Evolutionary conservation across 2,113 vertebrate genomes (phyloP), one percentile per base, ranked within the genome.

Genomic region (Syrmaticus mikado): DNA sequence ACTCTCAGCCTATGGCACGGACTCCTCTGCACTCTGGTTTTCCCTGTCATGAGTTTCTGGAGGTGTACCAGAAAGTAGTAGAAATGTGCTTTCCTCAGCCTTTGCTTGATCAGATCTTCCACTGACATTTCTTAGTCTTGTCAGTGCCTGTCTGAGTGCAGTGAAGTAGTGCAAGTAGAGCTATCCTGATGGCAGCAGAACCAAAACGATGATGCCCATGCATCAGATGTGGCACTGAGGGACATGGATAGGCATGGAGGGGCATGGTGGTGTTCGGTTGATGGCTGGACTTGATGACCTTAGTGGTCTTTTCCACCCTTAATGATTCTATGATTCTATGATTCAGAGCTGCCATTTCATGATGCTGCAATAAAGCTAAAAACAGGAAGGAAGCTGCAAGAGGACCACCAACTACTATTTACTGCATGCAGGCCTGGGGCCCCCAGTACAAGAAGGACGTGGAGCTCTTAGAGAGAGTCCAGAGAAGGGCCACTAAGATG

Each of bases 1-100:
- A 45, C 27, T 22, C 30, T 20, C 38, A 19, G n/a, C n/a, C 14
- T 53, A 5, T 0, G 0, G 5, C 1, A 0, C 53, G 41, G 6
- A 30, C 11, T 85, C 22, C 38, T 62, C 67, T 65, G 7, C 3
- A 6, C 8, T 4, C n/a, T 36, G 34, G 0, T 82, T 89, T 78
- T 61, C 48, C n/a, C 9, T 25, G 32, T 17, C 10, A 3, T 25
- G 24, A 40, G 5, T 61, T 85, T 52, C 38, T 46, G 34, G 9
- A 57, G 15, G 21, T 7, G 18, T 75, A 75, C 20, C 40, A 68
- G 38, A 62, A 87, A 75, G 16, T 2, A 38, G 40, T 38, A 74
- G 11, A 82, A 75, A 55, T 30, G 12, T 72, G 19, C 38, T 81
- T 73, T n/a, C 75, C 89, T n/a, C 32, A 76, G 61, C 13, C 18